Evolutionary conservation across 2,797 vertebrate species (phyloP).

Genomic region (Capromys pilorides): DNA sequence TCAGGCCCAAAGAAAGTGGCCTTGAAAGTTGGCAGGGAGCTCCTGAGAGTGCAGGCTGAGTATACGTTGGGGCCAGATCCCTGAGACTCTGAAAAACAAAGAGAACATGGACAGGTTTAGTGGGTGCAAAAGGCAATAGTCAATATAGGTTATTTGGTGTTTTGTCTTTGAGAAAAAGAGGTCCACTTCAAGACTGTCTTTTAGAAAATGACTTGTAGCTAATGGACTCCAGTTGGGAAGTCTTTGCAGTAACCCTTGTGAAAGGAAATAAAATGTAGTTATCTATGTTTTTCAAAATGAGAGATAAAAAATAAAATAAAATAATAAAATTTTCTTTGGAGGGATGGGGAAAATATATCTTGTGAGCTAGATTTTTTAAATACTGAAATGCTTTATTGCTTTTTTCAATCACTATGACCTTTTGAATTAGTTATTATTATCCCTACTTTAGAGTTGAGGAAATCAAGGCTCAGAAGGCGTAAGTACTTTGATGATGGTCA

Average conservation of each 20-base stretch:
- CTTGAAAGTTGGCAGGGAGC: background rate
- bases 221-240: background rate
- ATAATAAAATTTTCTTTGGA: constrained; percentile 47
- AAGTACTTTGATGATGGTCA: constrained; percentile 11
- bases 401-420: constrained; percentile 7
- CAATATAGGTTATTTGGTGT: background rate
- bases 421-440: constrained; percentile 26
- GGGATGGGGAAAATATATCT: constrained; percentile 10
- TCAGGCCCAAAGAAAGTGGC: background rate
- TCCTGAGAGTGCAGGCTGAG: constrained; percentile 3
- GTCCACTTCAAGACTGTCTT: constrained; percentile 29
- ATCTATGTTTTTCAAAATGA: constrained; percentile 44
- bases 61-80: background rate
- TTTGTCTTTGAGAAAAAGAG: constrained; percentile 55
- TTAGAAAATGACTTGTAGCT: constrained; percentile 32
- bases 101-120: background rate
- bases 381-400: constrained; percentile 24
- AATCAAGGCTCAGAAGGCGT: constrained; percentile 32
- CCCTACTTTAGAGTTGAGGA: constrained; percentile 35
- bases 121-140: constrained; percentile 18
- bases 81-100: background rate
- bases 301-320: background rate
- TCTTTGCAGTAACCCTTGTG: constrained; percentile 51
- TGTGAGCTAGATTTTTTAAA: constrained; percentile 25
- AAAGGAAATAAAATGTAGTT: constrained; percentile 42